These are phyloP conservation scores for Oreocharis arfaki DNA, from an alignment of 2,113 vertebrate genomes.

Conservation along the genomic window DNA sequence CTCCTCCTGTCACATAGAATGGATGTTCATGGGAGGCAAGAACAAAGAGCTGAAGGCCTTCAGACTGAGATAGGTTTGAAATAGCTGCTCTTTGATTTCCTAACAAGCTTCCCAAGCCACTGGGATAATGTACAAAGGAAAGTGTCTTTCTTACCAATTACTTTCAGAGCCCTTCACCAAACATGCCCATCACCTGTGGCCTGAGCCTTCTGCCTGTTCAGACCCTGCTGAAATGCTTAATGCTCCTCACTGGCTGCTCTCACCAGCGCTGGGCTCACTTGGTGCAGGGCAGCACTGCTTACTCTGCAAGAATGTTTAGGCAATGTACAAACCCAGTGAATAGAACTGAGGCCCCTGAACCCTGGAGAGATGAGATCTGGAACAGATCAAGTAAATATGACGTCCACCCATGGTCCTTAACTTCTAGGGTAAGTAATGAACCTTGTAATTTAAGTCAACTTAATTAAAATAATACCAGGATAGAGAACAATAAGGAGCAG, in stretches of 20 bases:
- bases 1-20: background rate
- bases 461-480: background rate
- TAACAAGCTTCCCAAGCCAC: background rate
- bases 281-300: fast-evolving
- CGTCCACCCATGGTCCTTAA: background rate
- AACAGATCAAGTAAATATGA: background rate
- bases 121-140: background rate
- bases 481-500: background rate
- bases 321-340: fast-evolving
- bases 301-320: background rate
- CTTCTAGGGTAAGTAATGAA: background rate
- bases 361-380: background rate
- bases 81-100: background rate
- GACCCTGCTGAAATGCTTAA: background rate
- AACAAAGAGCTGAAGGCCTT: background rate
- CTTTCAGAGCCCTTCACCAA: background rate
- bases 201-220: background rate
- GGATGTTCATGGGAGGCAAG: background rate
- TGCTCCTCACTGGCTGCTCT: background rate
- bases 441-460: background rate
- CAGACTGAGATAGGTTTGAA: background rate
- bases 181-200: too few species aligned
- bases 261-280: fast-evolving
- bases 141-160: background rate
- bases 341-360: background rate